These are phyloP conservation scores for Taurulus bubalis DNA, from an alignment of 2,113 vertebrate species.

Conservation along the genomic window DNA sequence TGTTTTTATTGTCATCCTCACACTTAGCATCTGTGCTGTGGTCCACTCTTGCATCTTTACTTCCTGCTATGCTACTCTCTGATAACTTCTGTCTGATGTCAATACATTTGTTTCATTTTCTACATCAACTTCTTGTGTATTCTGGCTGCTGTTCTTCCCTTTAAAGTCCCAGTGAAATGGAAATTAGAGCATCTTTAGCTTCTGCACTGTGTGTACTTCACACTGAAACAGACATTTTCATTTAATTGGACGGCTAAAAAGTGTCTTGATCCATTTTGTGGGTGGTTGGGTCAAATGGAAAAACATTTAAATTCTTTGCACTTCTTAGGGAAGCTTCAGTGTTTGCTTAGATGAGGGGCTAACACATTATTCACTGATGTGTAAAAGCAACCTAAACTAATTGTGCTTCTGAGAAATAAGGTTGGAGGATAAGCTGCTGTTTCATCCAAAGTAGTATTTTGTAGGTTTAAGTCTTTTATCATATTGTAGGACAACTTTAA, in stretches of 20 bases:
- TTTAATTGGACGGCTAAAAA: too few relatives aligned
- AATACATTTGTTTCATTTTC: background rate
- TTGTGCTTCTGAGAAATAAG: slow-evolving; percentile 51
- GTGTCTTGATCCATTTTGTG: background rate
- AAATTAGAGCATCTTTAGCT: too few relatives aligned
- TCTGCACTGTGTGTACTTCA: too few relatives aligned
- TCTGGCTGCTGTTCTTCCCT: background rate
- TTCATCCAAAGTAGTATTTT: background rate
- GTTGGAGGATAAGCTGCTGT: slow-evolving; percentile 44
- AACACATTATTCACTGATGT: slow-evolving; percentile 58
- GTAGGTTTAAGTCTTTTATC: slow-evolving; percentile 38
- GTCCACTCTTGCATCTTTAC: background rate
- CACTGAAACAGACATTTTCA: too few relatives aligned
- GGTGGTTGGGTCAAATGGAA: background rate
- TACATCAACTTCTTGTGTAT: background rate
- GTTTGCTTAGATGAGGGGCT: slow-evolving; percentile 46
- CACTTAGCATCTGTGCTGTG: background rate
- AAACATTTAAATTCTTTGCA: slow-evolving; percentile 32
- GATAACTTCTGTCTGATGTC: background rate
- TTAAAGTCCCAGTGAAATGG: background rate
- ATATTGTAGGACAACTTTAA: slow-evolving; percentile 26
- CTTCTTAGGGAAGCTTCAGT: slow-evolving; percentile 24
- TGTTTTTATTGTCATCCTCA: background rate
- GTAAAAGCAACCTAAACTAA: slow-evolving; percentile 54
- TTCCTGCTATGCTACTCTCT: background rate